Evolutionary conservation across 1,140 invertebrate genomes (phyloP), one percentile per base, ranked within the genome.

Genomic region (Rhysida immarginata): DNA sequence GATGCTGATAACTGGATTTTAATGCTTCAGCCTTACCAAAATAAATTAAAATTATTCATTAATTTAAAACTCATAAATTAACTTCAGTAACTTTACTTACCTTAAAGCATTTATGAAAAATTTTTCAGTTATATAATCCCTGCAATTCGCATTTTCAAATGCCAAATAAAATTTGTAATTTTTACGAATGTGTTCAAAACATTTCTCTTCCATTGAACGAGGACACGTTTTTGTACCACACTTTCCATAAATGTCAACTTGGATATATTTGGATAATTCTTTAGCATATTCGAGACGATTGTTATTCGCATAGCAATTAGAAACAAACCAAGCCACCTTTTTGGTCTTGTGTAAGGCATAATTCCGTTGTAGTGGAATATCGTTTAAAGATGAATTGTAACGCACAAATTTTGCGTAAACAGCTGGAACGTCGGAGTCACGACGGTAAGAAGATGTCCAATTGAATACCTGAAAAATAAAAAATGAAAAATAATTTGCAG

Each of bases 381-480:
- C 27, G 52, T 50, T 43, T 55, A 53, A 16, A 59, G 62, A n/a
- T 57, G 23, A 25, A 59, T 60, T 23, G 29, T 50, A 1, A 55
- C 43, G 55, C 26, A 69, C 60, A 13, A 68, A 65, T 23, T 62
- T 54, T 29, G 75, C 66, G 66, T 78, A 77, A 3, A 68, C 62
- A 46, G 63, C 64, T 0, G 61, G 63, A 53, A 79, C 68, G 58
- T 78, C 75, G 2, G 77, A 78, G 64, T 78, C 71, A 16, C 66
- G 60, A 55, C 72, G 68, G 59, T 81, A 81, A 1, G 75, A 80
- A 57, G 76, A 69, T 1, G 79, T 80, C 75, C 75, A 77, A 62
- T 82, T 81, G 65, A 82, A 79, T 26, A 67, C 35, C 35, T 41
- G n/a, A 11, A 41, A 41, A 11, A 41, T 11, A 11, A 41, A 41